Evolutionary conservation across 2,888 invertebrate species (phyloP).

Genomic region (Ennomos quercinarius): DNA sequence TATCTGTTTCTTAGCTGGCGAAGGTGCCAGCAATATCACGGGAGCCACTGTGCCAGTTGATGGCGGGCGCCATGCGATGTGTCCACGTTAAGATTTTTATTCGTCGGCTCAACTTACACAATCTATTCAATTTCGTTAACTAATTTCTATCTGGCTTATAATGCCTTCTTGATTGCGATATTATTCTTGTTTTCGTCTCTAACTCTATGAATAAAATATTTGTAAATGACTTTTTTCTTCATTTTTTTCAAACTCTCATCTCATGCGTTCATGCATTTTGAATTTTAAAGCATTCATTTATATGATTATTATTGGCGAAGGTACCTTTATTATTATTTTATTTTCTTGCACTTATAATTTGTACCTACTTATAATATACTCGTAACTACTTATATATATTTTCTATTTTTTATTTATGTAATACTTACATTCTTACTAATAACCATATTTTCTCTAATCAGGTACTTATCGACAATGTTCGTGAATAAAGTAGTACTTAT

Average conservation of each 20-base stretch:
- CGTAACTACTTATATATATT: not conserved
- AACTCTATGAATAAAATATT: no score
- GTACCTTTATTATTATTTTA: no score
- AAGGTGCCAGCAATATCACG: conserved; percentile 93
- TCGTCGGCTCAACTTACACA: not conserved
- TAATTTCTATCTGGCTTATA: no score
- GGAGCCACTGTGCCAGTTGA: conserved; percentile 94
- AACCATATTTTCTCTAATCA: conserved; percentile 4
- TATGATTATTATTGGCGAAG: no score
- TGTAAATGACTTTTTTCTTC: no score
- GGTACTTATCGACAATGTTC: conserved; percentile 57
- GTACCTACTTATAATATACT: not conserved
- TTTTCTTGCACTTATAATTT: no score
- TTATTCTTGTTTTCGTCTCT: no score
- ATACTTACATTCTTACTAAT: not conserved
- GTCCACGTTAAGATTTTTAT: conserved; percentile 87
- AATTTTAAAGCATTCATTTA: no score
- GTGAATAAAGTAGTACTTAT: conserved; percentile 83
- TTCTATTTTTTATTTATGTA: not conserved
- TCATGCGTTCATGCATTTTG: no score
- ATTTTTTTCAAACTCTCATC: no score
- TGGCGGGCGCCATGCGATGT: conserved; percentile 95
- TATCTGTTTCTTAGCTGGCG: conserved; percentile 95
- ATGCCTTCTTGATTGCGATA: no score
- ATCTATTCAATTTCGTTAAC: no score